phyloP scores from a whole-genome alignment of 2,888 invertebrate genomes.

The Drosophila eohydei region DNA sequence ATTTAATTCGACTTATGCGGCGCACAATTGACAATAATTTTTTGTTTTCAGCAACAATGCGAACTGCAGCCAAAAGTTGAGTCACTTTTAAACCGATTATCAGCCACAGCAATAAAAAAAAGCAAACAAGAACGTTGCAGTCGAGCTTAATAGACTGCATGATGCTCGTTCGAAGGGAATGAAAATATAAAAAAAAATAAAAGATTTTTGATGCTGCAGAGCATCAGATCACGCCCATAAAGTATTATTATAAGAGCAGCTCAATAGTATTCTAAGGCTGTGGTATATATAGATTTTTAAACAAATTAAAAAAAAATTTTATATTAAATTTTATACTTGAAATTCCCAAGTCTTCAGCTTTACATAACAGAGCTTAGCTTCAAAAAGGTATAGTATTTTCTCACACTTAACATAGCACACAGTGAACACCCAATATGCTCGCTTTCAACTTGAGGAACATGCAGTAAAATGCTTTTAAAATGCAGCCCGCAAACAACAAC shows the following conservation, averaged over 20 bases:
- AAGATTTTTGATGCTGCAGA: not conserved
- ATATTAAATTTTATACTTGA: not conserved
- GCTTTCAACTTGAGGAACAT: not conserved
- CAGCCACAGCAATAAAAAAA: constrained; percentile 22
- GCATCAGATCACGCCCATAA: not conserved
- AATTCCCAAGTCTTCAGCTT: not conserved
- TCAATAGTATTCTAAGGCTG: not conserved
- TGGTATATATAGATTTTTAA: not conserved
- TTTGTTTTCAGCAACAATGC: constrained; percentile 29
- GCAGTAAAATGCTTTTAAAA: constrained; percentile 43
- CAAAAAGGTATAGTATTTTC: not conserved
- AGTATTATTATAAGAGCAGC: too few species aligned
- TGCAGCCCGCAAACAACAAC: constrained; percentile 66
- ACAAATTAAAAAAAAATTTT: too few species aligned
- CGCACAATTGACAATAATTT: constrained; percentile 78
- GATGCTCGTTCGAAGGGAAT: not conserved
- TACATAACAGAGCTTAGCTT: not conserved
- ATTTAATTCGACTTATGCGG: constrained; percentile 68
- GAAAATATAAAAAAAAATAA: not conserved
- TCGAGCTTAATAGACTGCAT: not conserved
- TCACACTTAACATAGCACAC: not conserved
- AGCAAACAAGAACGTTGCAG: not conserved
- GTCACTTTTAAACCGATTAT: constrained; percentile 79
- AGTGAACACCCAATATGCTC: not conserved
- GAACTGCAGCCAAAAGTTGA: constrained; percentile 66